These are phyloP conservation scores for Temnothorax unifasciatus DNA, from an alignment of 2,888 invertebrate species.

Conservation along the genomic window DNA sequence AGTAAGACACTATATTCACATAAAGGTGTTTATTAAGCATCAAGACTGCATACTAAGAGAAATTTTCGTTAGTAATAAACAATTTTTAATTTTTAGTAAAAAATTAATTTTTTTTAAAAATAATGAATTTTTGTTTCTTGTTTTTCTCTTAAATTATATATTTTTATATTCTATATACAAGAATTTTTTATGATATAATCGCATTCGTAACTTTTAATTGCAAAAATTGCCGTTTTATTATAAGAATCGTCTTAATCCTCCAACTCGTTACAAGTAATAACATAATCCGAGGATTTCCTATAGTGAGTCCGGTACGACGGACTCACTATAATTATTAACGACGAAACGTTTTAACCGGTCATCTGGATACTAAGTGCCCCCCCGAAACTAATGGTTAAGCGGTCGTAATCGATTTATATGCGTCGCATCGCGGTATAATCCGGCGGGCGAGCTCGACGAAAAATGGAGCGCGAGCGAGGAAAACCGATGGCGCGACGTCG, in stretches of 20 bases:
- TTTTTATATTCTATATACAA: not conserved
- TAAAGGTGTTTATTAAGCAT: not conserved
- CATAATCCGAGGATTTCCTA: constrained; percentile 70
- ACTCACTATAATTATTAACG: constrained; percentile 73
- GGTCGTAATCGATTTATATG: constrained; percentile 65
- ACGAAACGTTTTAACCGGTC: constrained; percentile 57
- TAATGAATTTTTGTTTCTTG: not conserved
- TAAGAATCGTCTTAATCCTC: constrained; percentile 62
- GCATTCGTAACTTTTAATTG: constrained; percentile 1
- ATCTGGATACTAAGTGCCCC: constrained; percentile 56
- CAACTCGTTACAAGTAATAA: constrained; percentile 61
- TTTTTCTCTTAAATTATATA: not conserved
- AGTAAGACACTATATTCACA: not conserved
- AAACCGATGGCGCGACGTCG: constrained; percentile 17
- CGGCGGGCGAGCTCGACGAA: constrained; percentile 8
- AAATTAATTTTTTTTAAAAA: not conserved
- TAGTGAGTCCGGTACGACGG: constrained; percentile 47
- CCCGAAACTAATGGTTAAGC: constrained; percentile 70
- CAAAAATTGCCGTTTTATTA: constrained; percentile 4
- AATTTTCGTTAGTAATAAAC: not conserved
- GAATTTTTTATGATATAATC: not conserved
- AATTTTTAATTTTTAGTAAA: not conserved
- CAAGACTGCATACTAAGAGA: not conserved
- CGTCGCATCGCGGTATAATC: constrained; percentile 62
- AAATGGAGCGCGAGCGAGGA: constrained; percentile 11